Base-by-base conservation (phyloP, 2,113 vertebrate species). In the Bubo bubo region DNA sequence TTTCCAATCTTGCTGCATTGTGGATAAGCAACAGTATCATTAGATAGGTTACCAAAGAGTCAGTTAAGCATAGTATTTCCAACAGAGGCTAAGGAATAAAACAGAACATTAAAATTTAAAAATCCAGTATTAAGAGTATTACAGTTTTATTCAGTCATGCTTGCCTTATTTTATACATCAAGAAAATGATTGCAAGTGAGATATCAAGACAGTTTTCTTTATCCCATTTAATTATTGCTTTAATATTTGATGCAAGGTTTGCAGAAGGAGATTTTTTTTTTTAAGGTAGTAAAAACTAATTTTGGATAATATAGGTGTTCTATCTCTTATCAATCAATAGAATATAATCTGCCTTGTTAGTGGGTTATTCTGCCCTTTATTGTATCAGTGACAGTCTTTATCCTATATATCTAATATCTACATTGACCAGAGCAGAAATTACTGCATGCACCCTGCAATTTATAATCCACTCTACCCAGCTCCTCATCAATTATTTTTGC, bases 401-500 rank as follows among this genome's bases (percentile, higher is more conserved):
- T 80, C 15, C 87, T 88, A 37, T 75, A 41, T 41, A 90, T 87
- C 88, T 88, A 58, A 56, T 67, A 94, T 88, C 93, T 92, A 3
- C 56, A 67, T 71, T 90, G 90, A 81, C 84, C 91, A 95, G 85
- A 88, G 92, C 81, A 93, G 72, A 83, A 97, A 91, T 76, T 56
- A 90, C 67, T 93, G 71, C 63, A 34, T 52, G 67, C 32, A 67
- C 62, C 84, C 93, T 95, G 86, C 60, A 55, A 96, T 93, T 97
- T 79, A 88, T 96, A 97, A 97, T 95, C 84, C 79, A 22, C 84
- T 95, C 79, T 91, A 45, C 94, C 79, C 89, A 91, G 86, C 77
- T 96, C 55, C 84, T 95, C 93, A 94, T 97, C 96, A 97, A 86
- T 97, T 97, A 95, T 96, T 95, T 97, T 98, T 93, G 79, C 86